Evolutionary conservation across 2,113 vertebrate genomes (phyloP).

Genomic region (Colistium nudipinnis): DNA sequence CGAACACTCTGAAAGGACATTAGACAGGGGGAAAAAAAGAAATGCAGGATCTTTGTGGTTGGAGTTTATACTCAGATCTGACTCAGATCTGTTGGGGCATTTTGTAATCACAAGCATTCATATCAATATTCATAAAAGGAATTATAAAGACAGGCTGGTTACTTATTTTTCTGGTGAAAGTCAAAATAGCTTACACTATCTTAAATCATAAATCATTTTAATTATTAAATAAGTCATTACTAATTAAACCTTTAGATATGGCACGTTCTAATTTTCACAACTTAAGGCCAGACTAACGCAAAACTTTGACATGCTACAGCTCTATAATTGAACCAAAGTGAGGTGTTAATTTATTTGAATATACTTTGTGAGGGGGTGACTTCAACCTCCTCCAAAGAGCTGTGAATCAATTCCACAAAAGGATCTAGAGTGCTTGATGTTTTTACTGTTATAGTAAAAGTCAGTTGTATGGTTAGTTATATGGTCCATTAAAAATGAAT

Average conservation of each 20-base stretch:
- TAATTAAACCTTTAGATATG: neutral
- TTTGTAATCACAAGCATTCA: slow-evolving; percentile 46
- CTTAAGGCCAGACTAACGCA: neutral
- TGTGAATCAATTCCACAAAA: slow-evolving; percentile 32
- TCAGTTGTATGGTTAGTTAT: slow-evolving; percentile 29
- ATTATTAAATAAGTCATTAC: neutral
- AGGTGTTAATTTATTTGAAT: slow-evolving; percentile 33
- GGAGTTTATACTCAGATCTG: slow-evolving; percentile 58
- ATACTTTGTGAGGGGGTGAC: slow-evolving; percentile 12
- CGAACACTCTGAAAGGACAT: slow-evolving; percentile 81
- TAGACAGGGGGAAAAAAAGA: slow-evolving; percentile 59
- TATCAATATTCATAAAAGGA: slow-evolving; percentile 42
- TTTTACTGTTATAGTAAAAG: slow-evolving; percentile 37
- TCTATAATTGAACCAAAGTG: neutral
- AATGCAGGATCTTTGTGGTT: slow-evolving; percentile 60
- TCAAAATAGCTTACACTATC: too few species aligned
- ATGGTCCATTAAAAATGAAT: slow-evolving; percentile 17
- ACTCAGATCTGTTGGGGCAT: slow-evolving; percentile 56
- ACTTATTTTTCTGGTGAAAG: neutral
- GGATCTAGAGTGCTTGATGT: slow-evolving; percentile 15
- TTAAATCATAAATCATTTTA: too few species aligned
- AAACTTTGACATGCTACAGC: slow-evolving; percentile 10
- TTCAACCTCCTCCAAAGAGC: slow-evolving; percentile 7
- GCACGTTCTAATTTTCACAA: neutral
- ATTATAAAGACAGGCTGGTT: neutral